Percentiles rank a stretch among this genome's conserved stretches.
These are phyloP conservation scores for Labroides dimidiatus DNA, from an alignment of 2,797 vertebrate species.

Conservation along the genomic window DNA sequence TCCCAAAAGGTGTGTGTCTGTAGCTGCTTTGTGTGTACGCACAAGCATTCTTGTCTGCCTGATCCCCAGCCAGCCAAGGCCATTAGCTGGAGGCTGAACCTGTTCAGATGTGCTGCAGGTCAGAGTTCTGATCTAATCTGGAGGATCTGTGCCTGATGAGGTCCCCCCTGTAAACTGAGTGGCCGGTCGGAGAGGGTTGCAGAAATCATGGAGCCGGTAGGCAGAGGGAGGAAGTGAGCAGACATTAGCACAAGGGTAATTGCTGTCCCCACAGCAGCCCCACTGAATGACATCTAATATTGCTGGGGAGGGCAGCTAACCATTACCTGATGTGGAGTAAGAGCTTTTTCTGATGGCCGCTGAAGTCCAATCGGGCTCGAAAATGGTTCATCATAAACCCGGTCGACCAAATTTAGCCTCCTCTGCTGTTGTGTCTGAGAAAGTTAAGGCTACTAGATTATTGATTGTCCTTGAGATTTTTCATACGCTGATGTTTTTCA, in stretches of 20 bases:
- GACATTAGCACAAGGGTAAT: constrained; percentile 79
- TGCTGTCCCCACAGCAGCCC: constrained; percentile 64
- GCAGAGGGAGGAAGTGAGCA: constrained; percentile 51
- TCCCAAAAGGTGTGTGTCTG: constrained; percentile 19
- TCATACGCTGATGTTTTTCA: constrained; percentile 57
- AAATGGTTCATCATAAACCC: constrained; percentile 78
- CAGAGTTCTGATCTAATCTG: constrained; percentile 72
- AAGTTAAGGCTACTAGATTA: constrained; percentile 62
- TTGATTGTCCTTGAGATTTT: constrained; percentile 76
- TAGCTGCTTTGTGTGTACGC: neutral
- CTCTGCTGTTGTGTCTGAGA: constrained; percentile 61
- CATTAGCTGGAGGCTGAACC: constrained; percentile 62
- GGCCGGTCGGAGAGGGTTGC: constrained; percentile 51
- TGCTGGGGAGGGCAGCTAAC: constrained; percentile 62
- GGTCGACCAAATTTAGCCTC: constrained; percentile 68
- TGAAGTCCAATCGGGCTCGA: constrained; percentile 75
- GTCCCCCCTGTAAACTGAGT: constrained; percentile 68
- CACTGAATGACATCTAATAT: constrained; percentile 79
- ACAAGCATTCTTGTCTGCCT: constrained; percentile 31
- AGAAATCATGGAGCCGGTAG: constrained; percentile 53
- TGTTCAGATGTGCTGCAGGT: constrained; percentile 59
- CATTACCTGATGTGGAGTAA: constrained; percentile 71
- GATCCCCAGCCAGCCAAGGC: constrained; percentile 61
- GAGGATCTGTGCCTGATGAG: constrained; percentile 70
- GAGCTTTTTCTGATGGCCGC: constrained; percentile 66